Base-by-base conservation (phyloP, 2,888 invertebrate species). In the Zeuzera pyrina region DNA sequence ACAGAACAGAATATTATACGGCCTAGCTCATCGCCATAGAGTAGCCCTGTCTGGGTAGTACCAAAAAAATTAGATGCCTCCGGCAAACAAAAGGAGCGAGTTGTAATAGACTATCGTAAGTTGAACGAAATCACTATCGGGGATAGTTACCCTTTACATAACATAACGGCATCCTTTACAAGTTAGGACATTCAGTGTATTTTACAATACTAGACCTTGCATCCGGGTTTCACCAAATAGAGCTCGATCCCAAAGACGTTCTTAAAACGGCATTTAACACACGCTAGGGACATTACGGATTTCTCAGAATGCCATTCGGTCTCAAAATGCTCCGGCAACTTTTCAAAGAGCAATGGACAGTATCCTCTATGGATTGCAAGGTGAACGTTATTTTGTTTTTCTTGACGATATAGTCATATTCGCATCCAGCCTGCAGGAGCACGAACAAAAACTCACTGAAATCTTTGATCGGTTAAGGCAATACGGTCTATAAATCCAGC, bases 321-420 rank as follows among this genome's bases (percentile, higher is more conserved):
- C 31, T 58, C 1, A 38, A 22, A 53, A 55, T 29, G 47, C 50
- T 1, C 49, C 49, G 2, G 37, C 53, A 1, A 58, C 54, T 2
- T 61, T 62, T 33, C 55, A 55, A 40, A 31, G 57, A 4, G 37
- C 37, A 3, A 53, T 58, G 44, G 46, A 54, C 15, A 33, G 34
- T 33, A 40, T 49, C 4, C 31, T 56, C 1, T 32, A 31, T 2
- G 52, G 48, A 1, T 16, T 53, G 7, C 42, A 48, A 36, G 51
- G 47, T 2, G 36, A 40, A 14, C 26, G 38, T 13, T 49, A 46
- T 14, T 47, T 49, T 30, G 47, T 49, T 0, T 60, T 52, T 34
- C 34, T 54, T 15, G 58, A 61, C 34, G 57, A 58, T 8, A 47
- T 53, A 1, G 45, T 61, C 1, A 27, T 42, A n/a, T n/a, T n/a